These are phyloP conservation scores for Hirundo rustica DNA, from an alignment of 2,797 vertebrate genomes.

Conservation along the genomic window DNA sequence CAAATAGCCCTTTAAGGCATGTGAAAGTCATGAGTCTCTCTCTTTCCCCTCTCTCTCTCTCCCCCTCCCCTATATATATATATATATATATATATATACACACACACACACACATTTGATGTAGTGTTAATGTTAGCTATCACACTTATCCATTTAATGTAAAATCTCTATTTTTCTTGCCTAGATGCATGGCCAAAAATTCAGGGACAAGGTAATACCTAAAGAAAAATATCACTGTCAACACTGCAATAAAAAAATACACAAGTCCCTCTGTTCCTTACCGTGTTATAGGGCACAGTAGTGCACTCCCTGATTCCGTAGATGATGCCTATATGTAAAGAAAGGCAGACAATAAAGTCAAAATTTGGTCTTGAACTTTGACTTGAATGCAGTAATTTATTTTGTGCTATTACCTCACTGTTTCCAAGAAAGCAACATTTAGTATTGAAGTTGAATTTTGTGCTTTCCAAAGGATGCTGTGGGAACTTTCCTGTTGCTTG, in stretches of 20 bases:
- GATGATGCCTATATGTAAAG: background rate
- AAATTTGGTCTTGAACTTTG: background rate
- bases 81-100: accelerated
- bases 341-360: background rate
- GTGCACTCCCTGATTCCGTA: background rate
- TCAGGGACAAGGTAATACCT: background rate
- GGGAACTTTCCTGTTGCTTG: background rate
- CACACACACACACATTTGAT: background rate
- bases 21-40: background rate
- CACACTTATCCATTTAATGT: background rate
- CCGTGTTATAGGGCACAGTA: background rate
- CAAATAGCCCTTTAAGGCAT: background rate
- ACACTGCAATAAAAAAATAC: background rate
- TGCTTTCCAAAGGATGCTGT: background rate
- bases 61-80: too few species aligned
- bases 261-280: background rate
- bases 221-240: background rate
- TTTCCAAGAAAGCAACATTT: background rate
- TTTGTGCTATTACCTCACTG: background rate
- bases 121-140: background rate
- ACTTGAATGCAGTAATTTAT: background rate
- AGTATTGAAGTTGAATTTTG: background rate
- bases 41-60: too few species aligned
- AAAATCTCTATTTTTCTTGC: background rate
- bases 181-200: background rate